These are phyloP conservation scores for Geophilus truncorum DNA, from an alignment of 2,888 invertebrate species.

Conservation along the genomic window DNA sequence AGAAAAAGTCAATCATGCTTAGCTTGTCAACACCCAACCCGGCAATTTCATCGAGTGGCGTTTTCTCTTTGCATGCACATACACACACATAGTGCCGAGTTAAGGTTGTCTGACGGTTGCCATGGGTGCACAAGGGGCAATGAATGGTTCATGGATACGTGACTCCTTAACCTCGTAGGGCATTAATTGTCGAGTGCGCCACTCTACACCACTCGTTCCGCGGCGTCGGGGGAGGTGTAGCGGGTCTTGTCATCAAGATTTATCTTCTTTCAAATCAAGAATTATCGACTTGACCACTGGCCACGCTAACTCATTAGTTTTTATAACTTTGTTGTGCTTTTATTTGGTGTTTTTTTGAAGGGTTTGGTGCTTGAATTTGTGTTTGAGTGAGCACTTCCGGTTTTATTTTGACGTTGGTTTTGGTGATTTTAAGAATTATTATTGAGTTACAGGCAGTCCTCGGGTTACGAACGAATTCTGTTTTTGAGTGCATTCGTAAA, in stretches of 20 bases:
- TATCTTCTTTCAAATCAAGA: not conserved
- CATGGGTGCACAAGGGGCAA: slow-evolving; percentile 15
- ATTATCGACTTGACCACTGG: not conserved
- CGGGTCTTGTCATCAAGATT: slow-evolving; percentile 12
- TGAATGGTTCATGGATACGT: slow-evolving; percentile 27
- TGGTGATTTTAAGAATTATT: too few species aligned
- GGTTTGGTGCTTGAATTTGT: too few species aligned
- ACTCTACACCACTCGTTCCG: not conserved
- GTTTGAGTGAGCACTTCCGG: too few species aligned
- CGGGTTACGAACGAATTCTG: too few species aligned
- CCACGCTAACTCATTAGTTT: too few species aligned
- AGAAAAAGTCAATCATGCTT: slow-evolving; percentile 21
- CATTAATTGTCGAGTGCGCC: slow-evolving; percentile 25
- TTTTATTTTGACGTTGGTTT: too few species aligned
- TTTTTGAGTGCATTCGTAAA: too few species aligned
- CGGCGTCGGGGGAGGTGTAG: not conserved
- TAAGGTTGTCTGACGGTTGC: not conserved
- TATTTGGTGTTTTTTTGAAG: too few species aligned
- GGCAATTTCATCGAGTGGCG: slow-evolving; percentile 20
- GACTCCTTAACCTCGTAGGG: slow-evolving; percentile 18
- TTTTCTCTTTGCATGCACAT: not conserved
- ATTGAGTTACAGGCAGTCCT: too few species aligned
- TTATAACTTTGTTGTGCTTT: too few species aligned
- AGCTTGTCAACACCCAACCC: slow-evolving; percentile 3
- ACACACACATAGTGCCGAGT: too few species aligned